Evolutionary conservation across 2,888 invertebrate species (phyloP), one percentile per base, ranked within the genome.

Genomic region (Agrochola litura): DNA sequence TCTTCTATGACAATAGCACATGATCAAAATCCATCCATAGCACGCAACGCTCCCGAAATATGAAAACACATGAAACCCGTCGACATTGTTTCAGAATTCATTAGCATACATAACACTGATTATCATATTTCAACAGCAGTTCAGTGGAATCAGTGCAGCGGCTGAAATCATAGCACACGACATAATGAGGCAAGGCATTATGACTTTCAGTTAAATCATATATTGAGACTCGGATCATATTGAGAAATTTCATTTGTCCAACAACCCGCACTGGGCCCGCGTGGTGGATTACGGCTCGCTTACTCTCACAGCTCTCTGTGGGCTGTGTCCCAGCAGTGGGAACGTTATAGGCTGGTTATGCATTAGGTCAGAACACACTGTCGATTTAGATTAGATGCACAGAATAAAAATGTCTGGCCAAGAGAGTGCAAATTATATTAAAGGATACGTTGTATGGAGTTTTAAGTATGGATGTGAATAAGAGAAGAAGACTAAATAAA

Each of bases 81-180:
- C 67, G 67, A 72, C 79, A 80, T 84, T 87, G 87, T 86, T 86
- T 65, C 83, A 69, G 86, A 88, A 88, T 89, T 76, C 79, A 89
- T 90, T 89, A 88, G 83, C 91, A 89, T 89, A 82, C 75, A 84
- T 87, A 88, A 89, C 74, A 81, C 76, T 81, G 85, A 83, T 90
- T 89, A 87, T 75, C 90, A 90, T 90, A 90, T 88, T 90, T 88
- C 83, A 81, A 75, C 73, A 77, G 69, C 79, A 81, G 70, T 61
- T 72, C 64, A 56, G 76, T 76, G 68, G 71, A 89, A 88, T 84
- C 84, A 73, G 73, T 86, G 77, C 71, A 67, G 67, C 37, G 37
- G 37, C 66, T 75, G 66, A 75, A 84, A 76, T 76, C 79, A 84
- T 75, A 73, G 61, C 65, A 60, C 22, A 54, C 3, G n/a, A 22